These are phyloP conservation scores for Chelmon rostratus DNA, from an alignment of 2,797 vertebrate species.

Conservation along the genomic window DNA sequence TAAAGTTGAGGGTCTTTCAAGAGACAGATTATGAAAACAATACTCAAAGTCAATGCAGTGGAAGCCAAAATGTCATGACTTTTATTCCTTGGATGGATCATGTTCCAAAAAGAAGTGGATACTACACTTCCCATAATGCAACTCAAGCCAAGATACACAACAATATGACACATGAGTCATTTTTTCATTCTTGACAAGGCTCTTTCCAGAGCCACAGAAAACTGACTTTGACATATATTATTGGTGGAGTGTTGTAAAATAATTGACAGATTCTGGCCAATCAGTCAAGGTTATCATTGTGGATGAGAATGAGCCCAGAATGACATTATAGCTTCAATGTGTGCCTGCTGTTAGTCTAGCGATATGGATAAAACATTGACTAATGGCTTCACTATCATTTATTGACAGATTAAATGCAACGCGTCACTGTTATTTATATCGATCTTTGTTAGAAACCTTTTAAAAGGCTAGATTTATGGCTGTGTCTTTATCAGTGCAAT, in stretches of 20 bases:
- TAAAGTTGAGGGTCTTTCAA: neutral
- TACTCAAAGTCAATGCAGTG: neutral
- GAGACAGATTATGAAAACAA: neutral
- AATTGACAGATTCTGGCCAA: neutral
- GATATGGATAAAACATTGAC: constrained; percentile 10
- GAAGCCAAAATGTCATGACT: neutral
- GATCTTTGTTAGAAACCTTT: constrained; percentile 14
- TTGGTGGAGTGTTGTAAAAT: constrained; percentile 12
- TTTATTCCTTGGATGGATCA: neutral
- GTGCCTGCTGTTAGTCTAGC: neutral
- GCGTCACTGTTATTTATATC: constrained; percentile 27
- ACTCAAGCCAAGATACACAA: neutral
- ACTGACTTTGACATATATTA: constrained; percentile 41
- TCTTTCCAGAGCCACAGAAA: neutral
- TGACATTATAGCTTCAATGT: neutral
- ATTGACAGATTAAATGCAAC: constrained; percentile 26
- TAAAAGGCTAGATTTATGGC: constrained; percentile 18
- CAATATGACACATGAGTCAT: neutral
- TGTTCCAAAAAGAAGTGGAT: constrained; percentile 2
- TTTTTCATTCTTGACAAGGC: constrained; percentile 1
- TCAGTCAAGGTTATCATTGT: constrained; percentile 6
- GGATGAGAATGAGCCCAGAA: neutral
- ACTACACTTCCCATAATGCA: constrained; percentile 4
- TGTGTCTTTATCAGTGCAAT: constrained; percentile 17
- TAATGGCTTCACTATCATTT: constrained; percentile 9